phyloP scores from a whole-genome alignment of 2,113 vertebrate genomes.

The Cyphomyrus plagiostoma region DNA sequence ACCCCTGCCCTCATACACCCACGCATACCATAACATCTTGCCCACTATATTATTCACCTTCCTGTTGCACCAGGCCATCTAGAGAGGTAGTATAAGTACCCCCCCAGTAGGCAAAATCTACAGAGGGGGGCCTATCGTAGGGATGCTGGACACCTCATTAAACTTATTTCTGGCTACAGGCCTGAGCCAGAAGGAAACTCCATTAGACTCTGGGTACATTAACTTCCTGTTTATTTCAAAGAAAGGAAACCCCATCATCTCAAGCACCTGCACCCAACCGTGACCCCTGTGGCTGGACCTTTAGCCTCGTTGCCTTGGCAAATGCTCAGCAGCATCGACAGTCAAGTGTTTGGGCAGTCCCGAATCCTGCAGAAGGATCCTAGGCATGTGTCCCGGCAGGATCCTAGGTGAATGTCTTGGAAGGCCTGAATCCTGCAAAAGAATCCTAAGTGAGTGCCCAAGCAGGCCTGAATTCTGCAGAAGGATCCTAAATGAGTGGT shows the following conservation, averaged over 20 bases:
- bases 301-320: not conserved
- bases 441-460: not conserved
- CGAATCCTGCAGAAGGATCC: not conserved
- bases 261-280: too few relatives aligned
- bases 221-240: too few relatives aligned
- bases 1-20: not conserved
- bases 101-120: too few relatives aligned
- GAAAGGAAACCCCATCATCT: too few relatives aligned
- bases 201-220: too few relatives aligned
- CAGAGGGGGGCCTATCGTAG: too few relatives aligned
- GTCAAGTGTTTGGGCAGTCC: not conserved
- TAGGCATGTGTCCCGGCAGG: not conserved
- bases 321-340: not conserved
- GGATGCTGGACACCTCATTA: too few relatives aligned
- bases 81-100: not conserved
- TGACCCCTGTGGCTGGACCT: too few relatives aligned
- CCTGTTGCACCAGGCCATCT: not conserved
- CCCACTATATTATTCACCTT: not conserved
- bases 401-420: not conserved
- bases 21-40: not conserved
- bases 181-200: too few relatives aligned
- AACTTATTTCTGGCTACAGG: too few relatives aligned
- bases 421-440: not conserved
- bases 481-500: not conserved
- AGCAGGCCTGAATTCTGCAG: not conserved